Conservation (phyloP, 2,113 vertebrate genomes). For the Calidris pygmaea region DNA sequence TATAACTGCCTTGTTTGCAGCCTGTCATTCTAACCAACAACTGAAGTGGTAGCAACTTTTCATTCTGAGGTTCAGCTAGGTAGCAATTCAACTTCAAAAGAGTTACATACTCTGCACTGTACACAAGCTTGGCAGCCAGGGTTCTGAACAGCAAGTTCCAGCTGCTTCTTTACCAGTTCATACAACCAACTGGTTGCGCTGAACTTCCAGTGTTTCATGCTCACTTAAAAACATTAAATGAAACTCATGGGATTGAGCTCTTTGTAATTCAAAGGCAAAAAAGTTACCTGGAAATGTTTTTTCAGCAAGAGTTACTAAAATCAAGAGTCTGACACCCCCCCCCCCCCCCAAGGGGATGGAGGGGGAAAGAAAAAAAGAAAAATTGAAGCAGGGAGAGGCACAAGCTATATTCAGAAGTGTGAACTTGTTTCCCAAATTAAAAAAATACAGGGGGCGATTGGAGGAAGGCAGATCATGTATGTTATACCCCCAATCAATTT, state of each 20-base stretch:
- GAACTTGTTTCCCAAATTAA: background rate
- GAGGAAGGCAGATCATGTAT: background rate
- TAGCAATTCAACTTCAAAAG: background rate
- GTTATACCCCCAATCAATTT: background rate
- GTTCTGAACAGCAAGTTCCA: background rate
- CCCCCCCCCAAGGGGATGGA: background rate
- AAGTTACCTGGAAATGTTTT: background rate
- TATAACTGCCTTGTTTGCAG: background rate
- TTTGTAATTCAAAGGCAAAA: background rate
- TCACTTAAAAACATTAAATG: background rate
- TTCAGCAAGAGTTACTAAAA: background rate
- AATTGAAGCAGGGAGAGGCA: background rate
- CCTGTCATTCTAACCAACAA: fast-evolving
- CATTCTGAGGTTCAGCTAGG: background rate
- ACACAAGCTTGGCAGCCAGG: background rate
- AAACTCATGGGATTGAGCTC: background rate
- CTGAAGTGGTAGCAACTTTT: background rate
- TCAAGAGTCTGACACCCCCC: background rate
- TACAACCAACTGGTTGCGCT: background rate
- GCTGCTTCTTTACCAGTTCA: background rate
- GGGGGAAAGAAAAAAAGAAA: background rate
- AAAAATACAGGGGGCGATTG: background rate
- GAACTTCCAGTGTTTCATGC: background rate
- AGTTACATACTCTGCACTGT: background rate
- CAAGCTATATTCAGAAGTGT: background rate